phyloP scores from a whole-genome alignment of 2,797 vertebrate genomes.

The Scolopax bukidnonensis region DNA sequence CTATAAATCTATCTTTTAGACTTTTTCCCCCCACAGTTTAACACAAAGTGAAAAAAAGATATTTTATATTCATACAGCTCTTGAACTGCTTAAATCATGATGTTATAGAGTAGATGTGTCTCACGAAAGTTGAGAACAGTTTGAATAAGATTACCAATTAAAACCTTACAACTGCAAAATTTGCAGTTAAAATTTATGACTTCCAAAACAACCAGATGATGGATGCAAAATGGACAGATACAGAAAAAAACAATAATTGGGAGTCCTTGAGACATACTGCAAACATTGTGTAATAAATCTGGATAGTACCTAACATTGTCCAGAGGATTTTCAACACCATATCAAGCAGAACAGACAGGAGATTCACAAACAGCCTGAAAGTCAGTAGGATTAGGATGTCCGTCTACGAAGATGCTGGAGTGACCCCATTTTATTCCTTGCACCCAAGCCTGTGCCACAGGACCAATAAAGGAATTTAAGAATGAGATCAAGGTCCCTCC shows the following conservation, averaged over 20 bases:
- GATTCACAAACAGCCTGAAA: neutral
- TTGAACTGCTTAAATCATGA: neutral
- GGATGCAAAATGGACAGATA: neutral
- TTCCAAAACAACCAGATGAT: neutral
- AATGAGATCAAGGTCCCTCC: neutral
- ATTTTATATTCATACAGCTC: neutral
- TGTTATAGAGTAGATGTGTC: neutral
- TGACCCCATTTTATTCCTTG: neutral
- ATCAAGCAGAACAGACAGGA: neutral
- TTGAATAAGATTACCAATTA: neutral
- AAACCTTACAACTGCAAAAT: neutral
- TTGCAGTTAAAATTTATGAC: neutral
- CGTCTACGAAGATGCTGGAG: neutral
- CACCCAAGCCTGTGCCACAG: neutral
- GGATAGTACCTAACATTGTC: neutral
- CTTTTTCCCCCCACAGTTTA: neutral
- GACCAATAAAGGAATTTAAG: neutral
- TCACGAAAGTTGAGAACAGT: neutral
- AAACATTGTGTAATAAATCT: neutral
- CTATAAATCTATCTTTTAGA: neutral
- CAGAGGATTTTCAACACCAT: neutral
- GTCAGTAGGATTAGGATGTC: neutral
- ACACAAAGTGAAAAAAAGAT: neutral
- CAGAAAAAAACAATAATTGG: fast-evolving
- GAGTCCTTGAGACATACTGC: neutral